Base-by-base conservation (phyloP, 2,888 invertebrate species). In the Gerris lacustris region DNA sequence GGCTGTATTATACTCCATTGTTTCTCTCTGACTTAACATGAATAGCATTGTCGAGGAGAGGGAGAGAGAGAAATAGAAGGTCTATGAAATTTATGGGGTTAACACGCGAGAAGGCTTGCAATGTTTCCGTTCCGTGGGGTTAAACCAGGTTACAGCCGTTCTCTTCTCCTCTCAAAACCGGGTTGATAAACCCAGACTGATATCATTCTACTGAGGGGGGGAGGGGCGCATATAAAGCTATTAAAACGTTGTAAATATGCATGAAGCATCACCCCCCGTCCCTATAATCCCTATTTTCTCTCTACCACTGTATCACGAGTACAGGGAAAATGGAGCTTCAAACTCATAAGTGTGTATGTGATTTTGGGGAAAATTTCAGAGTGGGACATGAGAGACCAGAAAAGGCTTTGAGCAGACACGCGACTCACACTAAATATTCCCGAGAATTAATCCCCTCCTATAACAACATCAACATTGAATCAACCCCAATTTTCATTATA, bases 191-290 rank as follows among this genome's bases (percentile, higher is more conserved):
- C 31, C 31, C 31, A 31, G 55, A 11, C 55, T 55, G 55, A 55
- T 55, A 55, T 15, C 55, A 55, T 55, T 55, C 55, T 15, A 55
- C 55, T 55, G 2, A 55, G 15, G 15, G 55, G 9, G 9, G 55
- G 9, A 2, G 55, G 15, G 55, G 15, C 2, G 9, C 55, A 9
- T 55, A 55, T 55, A 55, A 55, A 55, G 55, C 55, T 55, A 55
- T 55, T 55, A 55, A 55, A 55, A 55, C 11, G 55, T 55, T 55
- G 55, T 55, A 55, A 55, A 55, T 55, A 55, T 55, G 55, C 55
- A 55, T 55, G 55, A 55, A 55, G 55, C 15, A 55, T 55, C 9
- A 55, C 55, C 11, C 55, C 15, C 55, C 11, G 55, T 9, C 11
- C 15, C 15, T 55, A 55, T 55, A 55, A 55, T 31, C 31, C 31